A percentile compares a stretch with the other conserved stretches of the same genome.
phyloP scores from a whole-genome alignment of 1,140 invertebrate genomes.

The Meloidogyne exigua region DNA sequence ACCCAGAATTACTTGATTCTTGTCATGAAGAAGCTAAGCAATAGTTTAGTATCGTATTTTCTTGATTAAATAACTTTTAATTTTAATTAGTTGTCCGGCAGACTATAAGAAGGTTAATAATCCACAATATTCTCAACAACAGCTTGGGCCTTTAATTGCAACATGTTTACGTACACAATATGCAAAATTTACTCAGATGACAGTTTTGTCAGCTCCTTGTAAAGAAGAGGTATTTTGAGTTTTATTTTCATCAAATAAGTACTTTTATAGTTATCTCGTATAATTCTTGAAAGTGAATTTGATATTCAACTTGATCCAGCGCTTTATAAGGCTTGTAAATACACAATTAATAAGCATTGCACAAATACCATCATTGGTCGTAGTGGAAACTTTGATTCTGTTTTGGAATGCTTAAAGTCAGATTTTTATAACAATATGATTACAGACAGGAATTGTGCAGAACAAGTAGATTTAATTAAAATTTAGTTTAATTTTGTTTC shows the following conservation, averaged over 20 bases:
- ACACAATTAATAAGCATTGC: slow-evolving; percentile 76
- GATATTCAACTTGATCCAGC: slow-evolving; percentile 85
- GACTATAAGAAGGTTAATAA: slow-evolving; percentile 53
- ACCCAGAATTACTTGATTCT: slow-evolving; percentile 53
- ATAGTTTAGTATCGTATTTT: slow-evolving; percentile 42
- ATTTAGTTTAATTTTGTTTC: background rate
- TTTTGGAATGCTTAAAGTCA: slow-evolving; percentile 59
- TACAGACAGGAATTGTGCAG: slow-evolving; percentile 48
- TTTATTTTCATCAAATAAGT: slow-evolving; percentile 16
- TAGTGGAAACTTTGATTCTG: slow-evolving; percentile 57
- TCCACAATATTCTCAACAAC: slow-evolving; percentile 42
- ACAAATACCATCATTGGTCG: slow-evolving; percentile 62
- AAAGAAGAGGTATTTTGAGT: slow-evolving; percentile 51
- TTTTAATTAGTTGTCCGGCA: slow-evolving; percentile 50
- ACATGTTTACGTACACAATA: slow-evolving; percentile 57
- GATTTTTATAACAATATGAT: slow-evolving; percentile 62
- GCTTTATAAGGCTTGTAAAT: slow-evolving; percentile 75
- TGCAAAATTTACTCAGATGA: slow-evolving; percentile 41
- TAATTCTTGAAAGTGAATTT: slow-evolving; percentile 61
- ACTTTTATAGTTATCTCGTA: slow-evolving; percentile 49
- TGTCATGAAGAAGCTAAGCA: slow-evolving; percentile 56
- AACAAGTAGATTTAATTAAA: slow-evolving; percentile 13
- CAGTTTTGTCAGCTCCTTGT: slow-evolving; percentile 44
- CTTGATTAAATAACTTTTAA: background rate
- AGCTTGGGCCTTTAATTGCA: slow-evolving; percentile 52